phyloP scores from a whole-genome alignment of 2,113 vertebrate species.

The Cinclus mexicanus region DNA sequence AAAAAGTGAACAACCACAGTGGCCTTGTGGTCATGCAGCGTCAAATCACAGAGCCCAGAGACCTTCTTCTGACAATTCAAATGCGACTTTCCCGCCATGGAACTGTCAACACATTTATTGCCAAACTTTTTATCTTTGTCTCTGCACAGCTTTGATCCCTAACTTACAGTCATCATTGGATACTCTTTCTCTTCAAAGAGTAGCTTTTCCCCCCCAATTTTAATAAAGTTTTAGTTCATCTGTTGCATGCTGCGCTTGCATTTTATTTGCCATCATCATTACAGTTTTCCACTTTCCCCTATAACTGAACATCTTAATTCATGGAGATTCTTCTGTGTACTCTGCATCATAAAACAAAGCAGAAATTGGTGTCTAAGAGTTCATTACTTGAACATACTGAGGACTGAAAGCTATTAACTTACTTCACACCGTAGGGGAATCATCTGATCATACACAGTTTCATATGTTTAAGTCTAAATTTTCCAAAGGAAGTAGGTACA shows the following conservation, averaged over 20 bases:
- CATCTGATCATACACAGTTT: not conserved
- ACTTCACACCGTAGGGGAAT: not conserved
- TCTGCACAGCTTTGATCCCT: constrained; percentile 82
- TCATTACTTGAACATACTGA: not conserved
- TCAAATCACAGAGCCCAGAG: constrained; percentile 82
- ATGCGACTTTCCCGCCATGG: constrained; percentile 86
- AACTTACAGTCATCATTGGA: not conserved
- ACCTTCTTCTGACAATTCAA: constrained; percentile 89
- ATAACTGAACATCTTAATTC: not conserved
- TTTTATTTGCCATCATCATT: constrained; percentile 45
- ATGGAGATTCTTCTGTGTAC: not conserved
- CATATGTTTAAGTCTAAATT: not conserved
- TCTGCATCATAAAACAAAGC: not conserved
- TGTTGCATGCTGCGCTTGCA: constrained; percentile 45
- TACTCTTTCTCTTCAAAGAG: not conserved
- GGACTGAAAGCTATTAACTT: not conserved
- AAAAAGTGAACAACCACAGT: constrained; percentile 79
- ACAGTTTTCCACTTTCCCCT: not conserved
- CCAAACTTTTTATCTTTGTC: constrained; percentile 91
- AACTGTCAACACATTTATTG: constrained; percentile 85
- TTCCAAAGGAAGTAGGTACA: not conserved
- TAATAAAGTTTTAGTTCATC: constrained; percentile 72
- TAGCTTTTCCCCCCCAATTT: not conserved
- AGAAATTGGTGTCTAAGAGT: not conserved
- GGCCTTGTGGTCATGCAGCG: constrained; percentile 87